These are phyloP conservation scores for Gallinago jamesoni DNA, from an alignment of 2,113 vertebrate genomes.

Conservation along the genomic window DNA sequence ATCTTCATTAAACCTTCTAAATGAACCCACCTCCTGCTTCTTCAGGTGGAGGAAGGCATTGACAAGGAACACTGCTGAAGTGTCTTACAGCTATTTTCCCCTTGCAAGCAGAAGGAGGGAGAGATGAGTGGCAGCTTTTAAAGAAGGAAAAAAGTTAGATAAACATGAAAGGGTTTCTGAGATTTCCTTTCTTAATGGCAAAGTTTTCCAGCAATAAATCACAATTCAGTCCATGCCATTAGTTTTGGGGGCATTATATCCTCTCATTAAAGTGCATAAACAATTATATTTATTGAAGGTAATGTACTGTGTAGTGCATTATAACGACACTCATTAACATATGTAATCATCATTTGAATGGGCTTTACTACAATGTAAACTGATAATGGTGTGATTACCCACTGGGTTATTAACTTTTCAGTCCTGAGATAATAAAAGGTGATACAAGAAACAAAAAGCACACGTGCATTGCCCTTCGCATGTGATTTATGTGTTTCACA, in stretches of 20 bases:
- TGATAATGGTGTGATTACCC: constrained; percentile 85
- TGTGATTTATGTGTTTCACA: constrained; percentile 65
- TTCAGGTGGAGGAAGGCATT: constrained; percentile 76
- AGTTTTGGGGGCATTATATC: constrained; percentile 83
- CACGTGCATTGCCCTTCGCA: constrained; percentile 56
- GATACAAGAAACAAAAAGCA: constrained; percentile 76
- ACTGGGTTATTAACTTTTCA: constrained; percentile 86
- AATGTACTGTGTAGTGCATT: constrained; percentile 87
- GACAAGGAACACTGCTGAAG: constrained; percentile 66
- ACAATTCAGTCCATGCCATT: constrained; percentile 84
- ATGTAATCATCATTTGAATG: constrained; percentile 87
- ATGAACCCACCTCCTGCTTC: constrained; percentile 79
- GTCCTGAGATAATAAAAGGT: constrained; percentile 84
- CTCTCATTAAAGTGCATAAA: constrained; percentile 87
- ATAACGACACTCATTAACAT: constrained; percentile 87
- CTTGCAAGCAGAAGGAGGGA: constrained; percentile 68
- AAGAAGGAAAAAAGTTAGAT: constrained; percentile 71
- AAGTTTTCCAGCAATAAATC: constrained; percentile 84
- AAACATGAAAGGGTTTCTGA: constrained; percentile 75
- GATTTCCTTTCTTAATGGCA: constrained; percentile 79
- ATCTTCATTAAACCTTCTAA: constrained; percentile 80
- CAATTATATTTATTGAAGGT: constrained; percentile 91
- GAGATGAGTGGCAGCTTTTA: constrained; percentile 76
- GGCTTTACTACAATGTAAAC: constrained; percentile 86
- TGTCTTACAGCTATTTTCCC: constrained; percentile 71